Evolutionary conservation across 1,140 invertebrate genomes (phyloP), one percentile per base, ranked within the genome.

Genomic region (Drosophila eugracilis): DNA sequence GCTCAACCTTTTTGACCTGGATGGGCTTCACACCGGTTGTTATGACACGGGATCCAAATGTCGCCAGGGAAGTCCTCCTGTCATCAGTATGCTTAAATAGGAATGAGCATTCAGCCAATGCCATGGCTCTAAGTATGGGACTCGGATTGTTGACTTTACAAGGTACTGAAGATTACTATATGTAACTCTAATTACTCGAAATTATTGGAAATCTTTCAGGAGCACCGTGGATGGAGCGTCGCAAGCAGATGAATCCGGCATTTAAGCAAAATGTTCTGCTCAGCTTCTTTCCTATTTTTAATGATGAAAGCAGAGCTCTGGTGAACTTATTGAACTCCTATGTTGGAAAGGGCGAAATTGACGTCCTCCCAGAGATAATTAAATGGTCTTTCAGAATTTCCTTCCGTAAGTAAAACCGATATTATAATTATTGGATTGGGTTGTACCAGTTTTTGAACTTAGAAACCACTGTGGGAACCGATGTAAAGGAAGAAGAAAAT

Each of bases 201-300:
- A 30, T 6, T 10, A 9, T 34, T 1, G 17, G 4, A 3, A 1
- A 5, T 42, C 36, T 7, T 6, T 0, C 28, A 90, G 85, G 73
- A 14, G 41, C 78, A 1, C 3, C 47, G 3, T 90, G 88, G 88
- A 60, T 32, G 12, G 24, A 34, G n/a, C 73, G 76, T 42, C 75
- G 88, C n/a, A 83, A 67, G 50, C 32, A 57, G 2, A 30, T 90
- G 14, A 90, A 88, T 69, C 44, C 50, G 0, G 52, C 76, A 4
- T 89, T 90, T 24, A 65, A 54, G 1, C 54, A 78, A 1, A 80
- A 67, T 57, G 41, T 75, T 4, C 15, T 90, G 5, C 34, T 80
- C 0, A 81, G 76, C 48, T 90, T 90, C 34, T 6, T 88, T 5
- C 65, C 75, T 0, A 70, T 70, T 2, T 90, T 90, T 17, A 90